Evolutionary conservation across 1,140 invertebrate species (phyloP).

Genomic region (Trichoplusia ni): DNA sequence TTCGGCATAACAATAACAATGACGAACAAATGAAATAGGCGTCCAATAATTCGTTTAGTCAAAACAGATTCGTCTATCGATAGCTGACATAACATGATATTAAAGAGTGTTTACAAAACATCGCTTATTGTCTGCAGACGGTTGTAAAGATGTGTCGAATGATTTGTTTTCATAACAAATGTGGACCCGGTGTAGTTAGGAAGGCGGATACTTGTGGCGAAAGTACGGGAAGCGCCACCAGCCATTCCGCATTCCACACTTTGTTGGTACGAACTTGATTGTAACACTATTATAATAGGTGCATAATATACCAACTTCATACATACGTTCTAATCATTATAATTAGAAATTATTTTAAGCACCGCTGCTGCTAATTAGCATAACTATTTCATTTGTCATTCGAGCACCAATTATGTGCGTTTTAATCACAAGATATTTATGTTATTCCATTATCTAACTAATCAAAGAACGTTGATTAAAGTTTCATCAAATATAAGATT

Average conservation of each 20-base stretch:
- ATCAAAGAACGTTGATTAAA: no score
- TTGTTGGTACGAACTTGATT: slow-evolving; percentile 6
- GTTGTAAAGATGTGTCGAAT: slow-evolving; percentile 39
- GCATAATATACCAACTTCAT: neutral
- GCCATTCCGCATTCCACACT: slow-evolving; percentile 69
- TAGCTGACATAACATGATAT: slow-evolving; percentile 18
- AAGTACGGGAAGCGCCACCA: slow-evolving; percentile 69
- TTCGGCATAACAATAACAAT: neutral
- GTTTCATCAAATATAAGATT: no score
- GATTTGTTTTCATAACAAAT: slow-evolving; percentile 58
- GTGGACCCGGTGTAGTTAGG: slow-evolving; percentile 26
- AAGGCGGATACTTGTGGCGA: slow-evolving; percentile 72
- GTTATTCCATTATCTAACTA: no score
- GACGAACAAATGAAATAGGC: slow-evolving; percentile 21
- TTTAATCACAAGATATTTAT: no score
- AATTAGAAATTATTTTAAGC: neutral
- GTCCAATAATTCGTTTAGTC: slow-evolving; percentile 23
- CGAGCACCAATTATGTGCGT: no score
- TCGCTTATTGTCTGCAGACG: slow-evolving; percentile 11
- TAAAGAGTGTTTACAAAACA: slow-evolving; percentile 36
- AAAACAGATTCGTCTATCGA: slow-evolving; percentile 29
- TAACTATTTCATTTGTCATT: no score
- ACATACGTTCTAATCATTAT: neutral
- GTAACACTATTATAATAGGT: slow-evolving; percentile 16
- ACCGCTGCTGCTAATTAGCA: neutral